Evolutionary conservation across 2,888 invertebrate species (phyloP), one percentile per base, ranked within the genome.

Genomic region (Sarcophaga subvicina): DNA sequence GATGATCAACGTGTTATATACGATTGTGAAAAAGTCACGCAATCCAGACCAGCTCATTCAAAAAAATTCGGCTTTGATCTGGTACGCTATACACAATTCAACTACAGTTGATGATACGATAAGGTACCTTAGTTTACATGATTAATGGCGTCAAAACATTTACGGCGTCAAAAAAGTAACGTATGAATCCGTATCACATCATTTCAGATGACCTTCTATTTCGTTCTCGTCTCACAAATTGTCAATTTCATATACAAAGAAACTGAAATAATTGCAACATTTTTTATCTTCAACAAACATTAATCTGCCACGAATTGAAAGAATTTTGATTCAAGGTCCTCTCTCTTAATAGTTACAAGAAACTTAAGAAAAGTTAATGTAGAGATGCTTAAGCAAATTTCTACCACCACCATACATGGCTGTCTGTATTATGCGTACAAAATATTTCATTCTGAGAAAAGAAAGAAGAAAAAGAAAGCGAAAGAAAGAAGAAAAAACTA

Each of bases 21-120:
- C 94, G 99, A 99, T 93, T 99, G 99, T 93, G 98, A 99, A 93
- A 98, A 98, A 92, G 99, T 99, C 89, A 98, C 98, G 90, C 98
- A 98, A 93, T 97, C 98, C 91, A 96, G 98, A 86, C 98, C 99
- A 78, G 97, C 99, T 2, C 99, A 99, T 94, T 99, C 99, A 90
- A 99, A 99, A 94, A 99, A 99, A 94, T 99, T 99, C 94, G 99
- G 99, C 79, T 99, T 99, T 27, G 99, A 99, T 94, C 94, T 99
- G 89, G 99, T 99, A 91, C 98, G 99, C 99, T 25, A 98, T 99
- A 90, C 99, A 99, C 94, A 98, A 99, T 94, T 99, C 99, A 17
- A 99, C 99, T 2, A 99, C 99, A 95, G 96, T 99, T 85, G 99
- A 99, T 94, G 99, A 99, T 93, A 99, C 99, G n/a, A 98, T 99